Conservation (phyloP, 2,888 invertebrate species). For the Tridacna gigas region DNA sequence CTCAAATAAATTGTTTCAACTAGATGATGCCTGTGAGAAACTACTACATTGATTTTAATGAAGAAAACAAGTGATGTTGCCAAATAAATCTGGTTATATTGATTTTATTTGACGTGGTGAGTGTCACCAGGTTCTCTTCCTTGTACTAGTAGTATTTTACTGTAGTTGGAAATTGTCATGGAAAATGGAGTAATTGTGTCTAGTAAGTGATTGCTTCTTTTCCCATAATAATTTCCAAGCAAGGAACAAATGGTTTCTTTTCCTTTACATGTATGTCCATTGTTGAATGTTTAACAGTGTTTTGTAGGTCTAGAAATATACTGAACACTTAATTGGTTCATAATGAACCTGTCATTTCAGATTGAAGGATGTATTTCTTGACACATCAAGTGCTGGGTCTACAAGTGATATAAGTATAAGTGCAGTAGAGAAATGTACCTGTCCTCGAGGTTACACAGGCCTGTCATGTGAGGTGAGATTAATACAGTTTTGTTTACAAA, state of each 20-base stretch:
- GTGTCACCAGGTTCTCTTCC: no score
- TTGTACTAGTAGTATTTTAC: no score
- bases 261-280: neutral
- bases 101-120: no score
- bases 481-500: neutral
- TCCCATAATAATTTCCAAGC: neutral
- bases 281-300: no score
- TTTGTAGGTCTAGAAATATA: no score
- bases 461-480: slow-evolving; percentile 91
- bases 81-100: no score
- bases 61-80: no score
- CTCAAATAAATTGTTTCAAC: no score
- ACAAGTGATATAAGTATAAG: slow-evolving; percentile 68
- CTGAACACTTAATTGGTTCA: no score
- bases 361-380: slow-evolving; percentile 82
- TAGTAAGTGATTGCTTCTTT: neutral
- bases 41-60: no score
- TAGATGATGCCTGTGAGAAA: no score
- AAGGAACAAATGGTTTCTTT: neutral
- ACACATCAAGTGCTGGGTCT: slow-evolving; percentile 77
- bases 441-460: slow-evolving; percentile 93
- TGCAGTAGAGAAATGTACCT: slow-evolving; percentile 91
- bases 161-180: neutral
- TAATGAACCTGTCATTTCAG: slow-evolving; percentile 66
- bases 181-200: neutral